Base-by-base conservation (phyloP, 2,888 invertebrate genomes). In the Drosophila anomalata region DNA sequence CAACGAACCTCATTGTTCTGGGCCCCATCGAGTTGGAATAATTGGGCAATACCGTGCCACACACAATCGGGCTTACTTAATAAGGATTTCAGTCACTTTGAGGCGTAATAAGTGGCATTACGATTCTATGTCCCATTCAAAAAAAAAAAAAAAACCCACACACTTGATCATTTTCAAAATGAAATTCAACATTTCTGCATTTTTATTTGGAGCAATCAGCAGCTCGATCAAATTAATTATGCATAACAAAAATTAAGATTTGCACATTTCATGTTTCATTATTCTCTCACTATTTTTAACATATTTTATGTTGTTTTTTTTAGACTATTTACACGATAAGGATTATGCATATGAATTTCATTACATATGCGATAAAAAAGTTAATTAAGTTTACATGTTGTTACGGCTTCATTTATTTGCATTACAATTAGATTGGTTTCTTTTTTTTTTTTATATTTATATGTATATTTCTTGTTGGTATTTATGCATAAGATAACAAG, bases 401-500 rank as follows among this genome's bases (percentile, higher is more conserved):
- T 55, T 77, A 77, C 72, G 74, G 74, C 65, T 79, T 73, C 56
- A 48, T 58, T 72, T 50, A 53, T 63, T 44, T 44, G 44, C 22
- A 22, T 44, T 20, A 17, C 17, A 41, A 17, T 14, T 39, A 39
- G 14, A 12, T 39, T 39, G 6, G 11, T 41, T 41, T 9, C 17
- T 17, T 17, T 41, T 17, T 8, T 4, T 41, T 3, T 60, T 59
- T 5, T 5, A 24, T 59, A 26, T 41, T 58, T 57, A 55, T 61
- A 63, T 66, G 57, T 69, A 68, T 73, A 63, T 75, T 73, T 36
- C 26, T 31, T 31, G 41, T 61, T 53, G 29, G 33, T 58, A 62
- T 78, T 82, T 84, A 87, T 83, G 78, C 77, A 83, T 85, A 85
- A 85, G 76, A 85, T 88, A 89, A 89, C 88, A 90, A 85, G 82